These are phyloP conservation scores for Chrysolina americana DNA, from an alignment of 2,888 invertebrate genomes.

Conservation along the genomic window DNA sequence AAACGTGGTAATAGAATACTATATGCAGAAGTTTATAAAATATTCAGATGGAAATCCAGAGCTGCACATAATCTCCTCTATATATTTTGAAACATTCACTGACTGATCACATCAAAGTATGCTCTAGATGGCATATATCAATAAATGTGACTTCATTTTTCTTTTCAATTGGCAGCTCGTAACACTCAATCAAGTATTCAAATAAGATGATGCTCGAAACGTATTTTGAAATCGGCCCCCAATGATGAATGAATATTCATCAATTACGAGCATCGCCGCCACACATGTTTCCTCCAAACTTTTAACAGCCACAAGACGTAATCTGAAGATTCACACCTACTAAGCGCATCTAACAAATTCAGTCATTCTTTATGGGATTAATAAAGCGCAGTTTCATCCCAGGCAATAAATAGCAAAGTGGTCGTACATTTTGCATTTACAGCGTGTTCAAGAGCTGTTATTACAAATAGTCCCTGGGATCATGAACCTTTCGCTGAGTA, in stretches of 20 bases:
- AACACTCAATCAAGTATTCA: too few relatives aligned
- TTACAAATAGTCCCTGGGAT: constrained; percentile 31
- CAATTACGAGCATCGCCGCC: background rate
- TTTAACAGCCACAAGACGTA: constrained; percentile 19
- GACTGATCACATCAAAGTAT: too few relatives aligned
- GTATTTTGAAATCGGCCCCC: too few relatives aligned
- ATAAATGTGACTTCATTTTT: too few relatives aligned
- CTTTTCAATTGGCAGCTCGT: too few relatives aligned
- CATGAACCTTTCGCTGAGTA: background rate
- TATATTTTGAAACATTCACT: too few relatives aligned
- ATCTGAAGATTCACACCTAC: constrained; percentile 33
- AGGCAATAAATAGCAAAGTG: constrained; percentile 34
- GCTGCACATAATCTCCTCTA: too few relatives aligned
- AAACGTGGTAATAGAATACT: too few relatives aligned
- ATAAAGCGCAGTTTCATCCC: constrained; percentile 36
- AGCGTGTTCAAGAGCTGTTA: constrained; percentile 30
- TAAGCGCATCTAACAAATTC: constrained; percentile 32
- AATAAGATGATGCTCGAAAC: too few relatives aligned
- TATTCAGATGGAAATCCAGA: too few relatives aligned
- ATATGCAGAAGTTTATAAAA: too few relatives aligned
- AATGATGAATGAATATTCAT: background rate
- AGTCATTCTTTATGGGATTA: constrained; percentile 29
- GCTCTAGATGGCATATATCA: too few relatives aligned
- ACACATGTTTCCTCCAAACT: background rate
- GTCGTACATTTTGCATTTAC: constrained; percentile 35